Base-by-base conservation (phyloP, 2,888 invertebrate species). In the Polylopha cassiicola region DNA sequence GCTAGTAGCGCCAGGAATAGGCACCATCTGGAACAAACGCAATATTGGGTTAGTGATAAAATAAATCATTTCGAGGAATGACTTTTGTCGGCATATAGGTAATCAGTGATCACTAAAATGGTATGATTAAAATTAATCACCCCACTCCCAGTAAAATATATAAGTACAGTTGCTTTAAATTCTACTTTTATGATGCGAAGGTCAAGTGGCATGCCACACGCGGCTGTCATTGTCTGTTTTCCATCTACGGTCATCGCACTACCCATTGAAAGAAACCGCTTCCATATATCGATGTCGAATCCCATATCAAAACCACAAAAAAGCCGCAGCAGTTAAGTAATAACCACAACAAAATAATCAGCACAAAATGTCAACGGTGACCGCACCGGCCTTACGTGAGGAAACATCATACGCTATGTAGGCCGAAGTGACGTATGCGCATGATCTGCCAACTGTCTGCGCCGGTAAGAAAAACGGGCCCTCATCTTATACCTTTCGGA, bases 21-120 rank as follows among this genome's bases (percentile, higher is more conserved):
- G 50, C 68, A 61, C 80, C 80, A 82, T 58, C 84, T 84, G 61
- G 0, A 75, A 71, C 55, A 64, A 73, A 31, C 7, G 22, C n/a
- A n/a, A n/a, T n/a, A n/a, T n/a, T n/a, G n/a, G n/a, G n/a, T n/a
- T n/a, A n/a, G n/a, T n/a, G n/a, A n/a, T n/a, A n/a, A n/a, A n/a
- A n/a, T n/a, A n/a, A n/a, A n/a, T n/a, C n/a, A n/a, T n/a, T n/a
- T n/a, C n/a, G n/a, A n/a, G n/a, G n/a, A n/a, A n/a, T n/a, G n/a
- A n/a, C n/a, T n/a, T n/a, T n/a, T n/a, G n/a, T n/a, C n/a, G n/a
- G n/a, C n/a, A n/a, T n/a, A n/a, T n/a, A n/a, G n/a, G n/a, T n/a
- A n/a, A n/a, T n/a, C n/a, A n/a, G n/a, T n/a, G n/a, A n/a, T n/a
- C n/a, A n/a, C n/a, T n/a, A n/a, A n/a, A n/a, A n/a, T n/a, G n/a